These are phyloP conservation scores for Todiramphus saurophagus DNA, from an alignment of 2,113 vertebrate species.

Conservation along the genomic window DNA sequence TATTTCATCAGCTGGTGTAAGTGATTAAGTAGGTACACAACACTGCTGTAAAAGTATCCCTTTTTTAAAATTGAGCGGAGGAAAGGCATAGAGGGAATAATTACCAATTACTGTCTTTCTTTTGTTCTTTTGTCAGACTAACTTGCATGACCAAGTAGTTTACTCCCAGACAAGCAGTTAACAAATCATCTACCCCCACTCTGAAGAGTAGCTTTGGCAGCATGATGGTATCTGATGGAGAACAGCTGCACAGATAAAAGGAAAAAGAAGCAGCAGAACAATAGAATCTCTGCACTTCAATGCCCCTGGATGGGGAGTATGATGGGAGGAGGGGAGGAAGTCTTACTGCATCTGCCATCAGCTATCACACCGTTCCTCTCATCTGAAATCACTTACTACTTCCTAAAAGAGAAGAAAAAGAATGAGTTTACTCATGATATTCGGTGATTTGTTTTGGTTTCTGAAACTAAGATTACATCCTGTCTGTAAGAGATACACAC, in stretches of 20 bases:
- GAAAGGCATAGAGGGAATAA: background rate
- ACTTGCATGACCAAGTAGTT: conserved; percentile 6
- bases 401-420: background rate
- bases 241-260: conserved; percentile 31
- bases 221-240: background rate
- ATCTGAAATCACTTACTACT: background rate
- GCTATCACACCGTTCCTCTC: background rate
- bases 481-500: background rate
- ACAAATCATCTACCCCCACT: conserved; percentile 10
- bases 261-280: conserved; percentile 9
- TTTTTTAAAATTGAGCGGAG: background rate
- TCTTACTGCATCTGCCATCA: background rate
- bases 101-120: conserved; percentile 34
- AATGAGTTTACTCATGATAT: background rate
- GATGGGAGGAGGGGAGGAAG: background rate
- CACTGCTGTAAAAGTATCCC: background rate
- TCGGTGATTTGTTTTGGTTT: background rate
- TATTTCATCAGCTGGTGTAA: conserved; percentile 62
- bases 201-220: background rate
- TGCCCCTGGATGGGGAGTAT: background rate
- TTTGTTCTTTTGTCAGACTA: conserved; percentile 36
- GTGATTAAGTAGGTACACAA: conserved; percentile 55
- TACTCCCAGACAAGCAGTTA: conserved; percentile 34
- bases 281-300: background rate
- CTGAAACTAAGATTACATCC: background rate